phyloP scores from a whole-genome alignment of 2,797 vertebrate species.

The Enoplosus armatus region DNA sequence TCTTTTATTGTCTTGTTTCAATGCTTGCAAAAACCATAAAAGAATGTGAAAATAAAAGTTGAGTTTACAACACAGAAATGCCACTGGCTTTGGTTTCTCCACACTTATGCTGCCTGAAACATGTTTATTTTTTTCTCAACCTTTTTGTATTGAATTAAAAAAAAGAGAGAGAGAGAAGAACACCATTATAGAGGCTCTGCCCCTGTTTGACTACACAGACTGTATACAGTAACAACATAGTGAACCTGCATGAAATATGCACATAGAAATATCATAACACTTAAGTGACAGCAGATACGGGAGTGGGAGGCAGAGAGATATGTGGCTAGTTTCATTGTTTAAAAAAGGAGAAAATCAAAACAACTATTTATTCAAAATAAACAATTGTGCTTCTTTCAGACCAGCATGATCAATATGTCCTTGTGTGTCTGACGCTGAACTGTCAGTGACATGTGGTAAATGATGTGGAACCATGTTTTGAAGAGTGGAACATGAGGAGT shows the following conservation, averaged over 20 bases:
- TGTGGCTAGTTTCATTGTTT: constrained; percentile 82
- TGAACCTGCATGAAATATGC: constrained; percentile 86
- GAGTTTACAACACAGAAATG: constrained; percentile 85
- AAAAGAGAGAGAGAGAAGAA: constrained; percentile 76
- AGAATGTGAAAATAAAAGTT: constrained; percentile 84
- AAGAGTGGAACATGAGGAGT: constrained; percentile 66
- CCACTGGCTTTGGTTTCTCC: constrained; percentile 87
- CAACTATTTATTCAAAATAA: constrained; percentile 85
- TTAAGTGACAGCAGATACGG: constrained; percentile 88
- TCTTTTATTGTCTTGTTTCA: constrained; percentile 85
- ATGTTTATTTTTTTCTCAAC: constrained; percentile 73
- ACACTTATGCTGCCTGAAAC: constrained; percentile 90
- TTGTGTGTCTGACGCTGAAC: constrained; percentile 73
- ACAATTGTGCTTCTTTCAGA: constrained; percentile 79
- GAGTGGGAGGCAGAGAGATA: constrained; percentile 85
- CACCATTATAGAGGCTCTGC: constrained; percentile 92
- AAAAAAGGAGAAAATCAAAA: constrained; percentile 74
- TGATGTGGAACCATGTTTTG: constrained; percentile 63
- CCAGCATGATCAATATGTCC: constrained; percentile 74
- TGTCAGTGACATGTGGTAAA: constrained; percentile 69
- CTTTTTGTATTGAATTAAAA: constrained; percentile 81
- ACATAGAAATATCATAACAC: constrained; percentile 86
- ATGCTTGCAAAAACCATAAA: constrained; percentile 84
- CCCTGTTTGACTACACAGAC: constrained; percentile 90
- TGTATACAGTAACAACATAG: constrained; percentile 92